These are phyloP conservation scores for Acipenser ruthenus DNA, from an alignment of 2,797 vertebrate genomes.

Conservation along the genomic window DNA sequence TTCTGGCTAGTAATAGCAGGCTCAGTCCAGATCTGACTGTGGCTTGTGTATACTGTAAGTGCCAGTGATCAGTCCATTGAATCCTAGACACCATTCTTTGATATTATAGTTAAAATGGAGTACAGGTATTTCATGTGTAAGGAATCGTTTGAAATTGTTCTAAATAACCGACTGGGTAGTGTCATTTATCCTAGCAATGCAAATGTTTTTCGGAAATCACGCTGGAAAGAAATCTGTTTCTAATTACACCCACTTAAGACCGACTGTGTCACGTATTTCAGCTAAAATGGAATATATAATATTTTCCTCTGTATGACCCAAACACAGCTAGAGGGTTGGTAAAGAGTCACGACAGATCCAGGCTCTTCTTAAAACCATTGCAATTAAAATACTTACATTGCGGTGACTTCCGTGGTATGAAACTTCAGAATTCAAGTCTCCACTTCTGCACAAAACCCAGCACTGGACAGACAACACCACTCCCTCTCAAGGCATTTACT, in stretches of 20 bases:
- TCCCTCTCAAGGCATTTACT: conserved; percentile 8
- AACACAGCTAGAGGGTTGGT: background rate
- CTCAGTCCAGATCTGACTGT: background rate
- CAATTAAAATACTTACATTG: background rate
- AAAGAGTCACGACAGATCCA: background rate
- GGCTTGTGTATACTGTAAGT: background rate
- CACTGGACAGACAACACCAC: background rate
- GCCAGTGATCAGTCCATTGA: background rate
- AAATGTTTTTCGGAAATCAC: conserved; percentile 4
- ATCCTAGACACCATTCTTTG: background rate
- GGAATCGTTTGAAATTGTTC: background rate
- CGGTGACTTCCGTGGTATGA: too few relatives aligned
- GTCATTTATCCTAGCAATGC: conserved; percentile 6
- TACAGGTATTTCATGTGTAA: background rate
- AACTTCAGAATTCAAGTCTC: too few relatives aligned
- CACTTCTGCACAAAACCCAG: background rate
- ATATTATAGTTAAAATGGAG: too few relatives aligned
- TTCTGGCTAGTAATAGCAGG: too few relatives aligned
- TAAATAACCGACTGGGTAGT: background rate
- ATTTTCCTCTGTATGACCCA: too few relatives aligned
- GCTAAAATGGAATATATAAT: background rate
- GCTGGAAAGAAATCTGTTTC: conserved; percentile 7
- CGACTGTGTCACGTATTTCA: background rate
- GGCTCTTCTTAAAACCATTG: background rate
- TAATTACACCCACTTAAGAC: background rate